Evolutionary conservation across 1,140 invertebrate species (phyloP).

Genomic region (Aphelenchoides fujianensis): DNA sequence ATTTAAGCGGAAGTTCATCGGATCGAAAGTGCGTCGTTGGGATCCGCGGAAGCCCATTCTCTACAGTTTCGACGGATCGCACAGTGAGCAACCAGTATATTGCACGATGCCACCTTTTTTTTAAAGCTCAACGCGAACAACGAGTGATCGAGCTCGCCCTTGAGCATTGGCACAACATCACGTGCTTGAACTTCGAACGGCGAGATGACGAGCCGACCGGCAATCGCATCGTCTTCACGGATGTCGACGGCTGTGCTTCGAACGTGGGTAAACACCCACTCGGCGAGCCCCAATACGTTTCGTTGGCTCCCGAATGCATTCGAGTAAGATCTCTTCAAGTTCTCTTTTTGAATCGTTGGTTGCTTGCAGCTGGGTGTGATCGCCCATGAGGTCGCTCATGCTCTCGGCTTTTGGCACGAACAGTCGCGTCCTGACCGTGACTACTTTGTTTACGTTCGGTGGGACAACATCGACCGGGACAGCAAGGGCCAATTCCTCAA

Average conservation of each 20-base stretch:
- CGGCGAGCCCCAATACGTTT: slow-evolving; percentile 62
- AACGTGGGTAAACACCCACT: slow-evolving; percentile 58
- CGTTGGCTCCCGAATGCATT: slow-evolving; percentile 61
- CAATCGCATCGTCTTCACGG: slow-evolving; percentile 61
- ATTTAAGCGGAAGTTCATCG: slow-evolving; percentile 62
- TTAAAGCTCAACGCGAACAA: slow-evolving; percentile 58
- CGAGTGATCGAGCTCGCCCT: slow-evolving; percentile 60
- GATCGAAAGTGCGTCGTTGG: slow-evolving; percentile 60
- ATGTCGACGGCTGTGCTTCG: slow-evolving; percentile 61
- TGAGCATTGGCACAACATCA: slow-evolving; percentile 62
- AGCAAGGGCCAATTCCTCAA: slow-evolving; percentile 61
- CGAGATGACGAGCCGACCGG: slow-evolving; percentile 54
- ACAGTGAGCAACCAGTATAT: slow-evolving; percentile 62
- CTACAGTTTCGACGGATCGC: slow-evolving; percentile 62
- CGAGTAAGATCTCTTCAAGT: slow-evolving; percentile 32
- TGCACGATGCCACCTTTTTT: too few relatives aligned
- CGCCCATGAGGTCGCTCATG: slow-evolving; percentile 63
- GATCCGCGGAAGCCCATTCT: slow-evolving; percentile 57
- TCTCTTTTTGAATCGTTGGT: too few relatives aligned
- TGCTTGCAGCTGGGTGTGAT: slow-evolving; percentile 63
- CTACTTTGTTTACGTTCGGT: slow-evolving; percentile 45
- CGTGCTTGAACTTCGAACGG: slow-evolving; percentile 60
- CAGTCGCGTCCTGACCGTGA: slow-evolving; percentile 60
- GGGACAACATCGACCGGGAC: slow-evolving; percentile 62
- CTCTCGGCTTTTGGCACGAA: slow-evolving; percentile 64